phyloP scores from a whole-genome alignment of 2,888 invertebrate genomes.

The Encarsia formosa region DNA sequence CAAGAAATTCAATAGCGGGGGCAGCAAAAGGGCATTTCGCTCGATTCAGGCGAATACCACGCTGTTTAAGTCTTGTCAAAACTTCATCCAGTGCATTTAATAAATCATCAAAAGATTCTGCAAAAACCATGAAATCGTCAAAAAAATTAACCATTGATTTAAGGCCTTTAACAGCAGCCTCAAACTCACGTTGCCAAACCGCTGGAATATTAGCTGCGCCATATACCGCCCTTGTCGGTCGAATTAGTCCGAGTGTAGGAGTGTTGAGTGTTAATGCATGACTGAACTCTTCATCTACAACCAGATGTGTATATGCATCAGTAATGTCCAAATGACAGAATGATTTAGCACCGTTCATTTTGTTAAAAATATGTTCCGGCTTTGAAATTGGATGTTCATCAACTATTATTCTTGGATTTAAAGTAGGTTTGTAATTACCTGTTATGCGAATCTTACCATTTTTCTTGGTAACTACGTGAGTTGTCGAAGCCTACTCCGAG shows the following conservation, averaged over 20 bases:
- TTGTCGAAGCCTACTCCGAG: background rate
- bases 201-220: conserved; percentile 16
- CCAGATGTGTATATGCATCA: too few relatives aligned
- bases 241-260: conserved; percentile 17
- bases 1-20: background rate
- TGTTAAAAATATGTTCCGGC: conserved; percentile 13
- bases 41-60: conserved; percentile 15
- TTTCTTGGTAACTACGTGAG: conserved; percentile 12
- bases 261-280: conserved; percentile 19
- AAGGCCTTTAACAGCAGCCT: conserved; percentile 1
- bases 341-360: conserved; percentile 8
- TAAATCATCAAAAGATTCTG: conserved; percentile 12
- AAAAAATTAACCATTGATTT: conserved; percentile 16
- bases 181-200: conserved; percentile 14
- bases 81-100: conserved; percentile 4
- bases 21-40: conserved; percentile 1
- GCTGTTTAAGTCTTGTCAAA: conserved; percentile 4
- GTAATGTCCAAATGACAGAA: conserved; percentile 1
- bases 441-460: too few relatives aligned
- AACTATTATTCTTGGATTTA: conserved; percentile 10
- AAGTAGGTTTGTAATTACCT: too few relatives aligned
- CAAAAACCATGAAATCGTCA: conserved; percentile 13
- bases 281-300: conserved; percentile 17
- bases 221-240: conserved; percentile 19
- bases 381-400: conserved; percentile 21